Evolutionary conservation across 64 coral and sea anemone species (phyloP).

Genomic region (Montipora cactus): DNA sequence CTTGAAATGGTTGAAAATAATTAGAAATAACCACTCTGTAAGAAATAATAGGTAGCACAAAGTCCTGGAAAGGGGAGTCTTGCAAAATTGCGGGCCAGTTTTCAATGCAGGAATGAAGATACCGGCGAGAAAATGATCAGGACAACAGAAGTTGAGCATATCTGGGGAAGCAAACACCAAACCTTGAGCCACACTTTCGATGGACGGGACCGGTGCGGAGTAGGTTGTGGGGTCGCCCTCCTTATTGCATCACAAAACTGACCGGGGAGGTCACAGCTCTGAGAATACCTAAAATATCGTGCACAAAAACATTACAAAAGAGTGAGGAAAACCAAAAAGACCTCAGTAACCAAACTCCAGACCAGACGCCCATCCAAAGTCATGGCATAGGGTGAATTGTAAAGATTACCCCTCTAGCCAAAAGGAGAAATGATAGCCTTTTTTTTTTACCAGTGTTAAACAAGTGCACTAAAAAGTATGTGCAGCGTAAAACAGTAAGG

Average conservation of each 20-base stretch:
- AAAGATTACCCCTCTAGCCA: neutral
- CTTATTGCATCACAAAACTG: neutral
- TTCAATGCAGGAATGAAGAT: neutral
- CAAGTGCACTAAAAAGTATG: neutral
- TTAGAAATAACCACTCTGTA: neutral
- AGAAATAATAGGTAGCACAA: conserved; percentile 19
- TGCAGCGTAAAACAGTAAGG: neutral
- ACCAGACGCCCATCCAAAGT: conserved; percentile 19
- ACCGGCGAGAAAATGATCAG: conserved; percentile 24
- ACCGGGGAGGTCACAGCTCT: conserved; percentile 1
- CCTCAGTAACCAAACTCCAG: neutral
- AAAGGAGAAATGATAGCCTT: neutral
- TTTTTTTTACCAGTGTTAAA: neutral
- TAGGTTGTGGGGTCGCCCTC: conserved; percentile 12
- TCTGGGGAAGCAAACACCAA: conserved; percentile 18
- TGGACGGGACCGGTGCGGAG: neutral
- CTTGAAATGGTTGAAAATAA: conserved; percentile 4
- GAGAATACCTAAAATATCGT: conserved; percentile 5
- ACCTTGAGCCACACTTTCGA: conserved; percentile 19
- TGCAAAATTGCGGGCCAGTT: conserved; percentile 9
- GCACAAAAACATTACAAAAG: neutral
- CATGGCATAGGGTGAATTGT: conserved; percentile 8
- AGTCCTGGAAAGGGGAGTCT: neutral
- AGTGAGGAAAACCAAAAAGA: neutral
- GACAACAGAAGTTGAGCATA: neutral